Evolutionary conservation across 1,140 invertebrate species (phyloP), one percentile per base, ranked within the genome.

Genomic region (Aphaenogaster rudis): DNA sequence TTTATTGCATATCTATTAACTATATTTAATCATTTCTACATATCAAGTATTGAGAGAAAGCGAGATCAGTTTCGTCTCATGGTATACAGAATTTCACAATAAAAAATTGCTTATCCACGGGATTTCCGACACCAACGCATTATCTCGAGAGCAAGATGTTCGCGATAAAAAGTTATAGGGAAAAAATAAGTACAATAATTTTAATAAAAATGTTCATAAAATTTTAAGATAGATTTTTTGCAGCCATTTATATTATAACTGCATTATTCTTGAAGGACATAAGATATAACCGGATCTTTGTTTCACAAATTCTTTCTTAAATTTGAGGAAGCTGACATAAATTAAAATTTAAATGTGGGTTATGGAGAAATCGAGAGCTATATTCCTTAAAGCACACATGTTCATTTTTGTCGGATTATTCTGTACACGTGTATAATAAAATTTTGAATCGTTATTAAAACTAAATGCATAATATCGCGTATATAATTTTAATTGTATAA

Each of bases 221-320:
- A 57, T 76, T 57, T 57, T 69, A n/a, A 72, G 9, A 52, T 61
- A 28, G 28, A 50, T 67, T 61, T 33, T 78, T 64, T 86, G 3
- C 11, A 64, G 15, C 8, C 3, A 82, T 88, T 42, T 81, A 21
- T 42, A 36, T 17, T 39, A 11, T 69, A 42, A 67, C 33, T 61
- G 15, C 6, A 80, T 42, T 45, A 28, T 52, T 76, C 6, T 61
- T 76, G 33, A 81, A 61, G 15, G 33, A 61, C 17, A 52, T 7
- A 17, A 76, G 45, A 74, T 39, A 2, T 52, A 66, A 80, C 59
- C 59, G 45, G 17, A 79, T 54, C 21, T 45, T 48, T 28, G n/a
- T 74, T 81, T 77, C 36, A 66, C 3, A 50, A 28, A 48, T 86
- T 45, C 45, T 81, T 86, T 88, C 3, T 61, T 36, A 42, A 63